Conservation (phyloP, 2,888 invertebrate species). For the Phengaris arion region DNA sequence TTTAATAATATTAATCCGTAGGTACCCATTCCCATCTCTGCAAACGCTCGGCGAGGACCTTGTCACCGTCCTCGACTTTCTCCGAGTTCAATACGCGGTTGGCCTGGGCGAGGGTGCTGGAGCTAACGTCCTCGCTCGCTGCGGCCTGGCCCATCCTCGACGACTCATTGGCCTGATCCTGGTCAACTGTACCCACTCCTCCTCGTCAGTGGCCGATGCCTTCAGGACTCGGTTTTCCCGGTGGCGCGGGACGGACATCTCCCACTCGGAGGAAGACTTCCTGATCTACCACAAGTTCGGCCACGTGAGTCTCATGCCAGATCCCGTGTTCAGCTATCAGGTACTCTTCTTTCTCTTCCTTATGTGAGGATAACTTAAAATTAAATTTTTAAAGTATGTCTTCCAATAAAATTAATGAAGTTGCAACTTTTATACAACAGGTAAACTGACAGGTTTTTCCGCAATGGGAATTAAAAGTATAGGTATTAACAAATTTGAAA, state of each 20-base stretch:
- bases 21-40: conserved; percentile 89
- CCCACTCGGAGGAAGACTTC: conserved; percentile 92
- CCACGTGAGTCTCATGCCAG: conserved; percentile 84
- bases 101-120: conserved; percentile 94
- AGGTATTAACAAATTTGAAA: no score
- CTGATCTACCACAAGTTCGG: conserved; percentile 94
- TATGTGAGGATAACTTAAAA: background rate
- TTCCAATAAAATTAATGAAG: no score
- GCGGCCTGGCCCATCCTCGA: conserved; percentile 89
- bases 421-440: no score
- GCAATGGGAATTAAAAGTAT: no score
- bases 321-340: conserved; percentile 62
- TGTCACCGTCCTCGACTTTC: conserved; percentile 88
- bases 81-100: conserved; percentile 90
- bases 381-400: no score
- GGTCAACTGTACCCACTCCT: conserved; percentile 92
- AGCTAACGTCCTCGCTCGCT: conserved; percentile 91
- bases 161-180: conserved; percentile 88
- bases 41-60: conserved; percentile 90
- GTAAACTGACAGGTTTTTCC: no score
- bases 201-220: conserved; percentile 91
- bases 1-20: conserved; percentile 49
- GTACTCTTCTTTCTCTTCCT: conserved; percentile 55
- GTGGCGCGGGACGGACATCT: conserved; percentile 91
- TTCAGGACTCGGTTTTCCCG: conserved; percentile 91